Evolutionary conservation across 2,888 invertebrate genomes (phyloP).

Genomic region (Cosmorhoe ocellata): DNA sequence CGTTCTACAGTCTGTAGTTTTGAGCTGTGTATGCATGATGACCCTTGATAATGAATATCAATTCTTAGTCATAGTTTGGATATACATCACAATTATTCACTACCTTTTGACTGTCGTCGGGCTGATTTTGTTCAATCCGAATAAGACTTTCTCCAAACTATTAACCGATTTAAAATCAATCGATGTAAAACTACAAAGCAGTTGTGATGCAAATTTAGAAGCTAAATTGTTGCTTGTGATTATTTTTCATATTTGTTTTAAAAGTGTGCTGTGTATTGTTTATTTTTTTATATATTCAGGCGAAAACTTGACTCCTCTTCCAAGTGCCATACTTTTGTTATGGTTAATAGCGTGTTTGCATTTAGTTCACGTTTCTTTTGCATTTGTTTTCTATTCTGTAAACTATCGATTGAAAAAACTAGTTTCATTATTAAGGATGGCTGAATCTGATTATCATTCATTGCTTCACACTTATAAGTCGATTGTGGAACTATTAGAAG

Average conservation of each 20-base stretch:
- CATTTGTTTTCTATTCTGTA: constrained; percentile 9
- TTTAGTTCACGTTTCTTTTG: not conserved
- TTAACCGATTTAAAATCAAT: not conserved
- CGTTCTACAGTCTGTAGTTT: not conserved
- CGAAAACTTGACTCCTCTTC: too few relatives aligned
- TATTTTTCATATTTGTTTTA: not conserved
- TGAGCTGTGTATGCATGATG: not conserved
- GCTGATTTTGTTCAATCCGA: not conserved
- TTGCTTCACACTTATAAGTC: not conserved
- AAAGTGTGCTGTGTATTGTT: not conserved
- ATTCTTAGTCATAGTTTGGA: not conserved
- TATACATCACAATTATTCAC: not conserved
- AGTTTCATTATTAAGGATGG: not conserved
- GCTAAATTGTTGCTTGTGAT: not conserved
- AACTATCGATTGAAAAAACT: constrained; percentile 4
- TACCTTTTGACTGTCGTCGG: not conserved
- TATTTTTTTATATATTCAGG: not conserved
- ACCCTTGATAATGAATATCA: not conserved
- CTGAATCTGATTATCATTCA: not conserved
- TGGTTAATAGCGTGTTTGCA: not conserved
- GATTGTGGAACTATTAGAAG: not conserved
- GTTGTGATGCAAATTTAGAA: not conserved
- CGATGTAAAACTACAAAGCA: too few relatives aligned
- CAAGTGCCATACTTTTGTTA: too few relatives aligned
- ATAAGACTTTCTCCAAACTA: not conserved